Evolutionary conservation across 1,140 invertebrate species (phyloP).

Genomic region (Solenopsis fugax): DNA sequence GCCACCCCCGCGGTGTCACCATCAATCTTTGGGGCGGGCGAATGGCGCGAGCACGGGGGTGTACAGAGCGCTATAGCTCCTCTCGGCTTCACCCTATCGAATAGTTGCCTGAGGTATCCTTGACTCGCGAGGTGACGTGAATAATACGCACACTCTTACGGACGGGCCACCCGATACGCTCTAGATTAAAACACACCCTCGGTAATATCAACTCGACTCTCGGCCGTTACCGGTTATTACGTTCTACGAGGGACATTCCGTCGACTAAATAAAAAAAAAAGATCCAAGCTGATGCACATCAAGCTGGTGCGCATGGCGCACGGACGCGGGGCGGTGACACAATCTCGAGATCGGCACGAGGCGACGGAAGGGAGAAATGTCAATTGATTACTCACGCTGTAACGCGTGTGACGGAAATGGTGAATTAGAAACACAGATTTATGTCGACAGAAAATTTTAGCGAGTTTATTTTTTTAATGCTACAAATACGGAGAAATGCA

Average conservation of each 20-base stretch:
- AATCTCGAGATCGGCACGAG: not conserved
- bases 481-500: not conserved
- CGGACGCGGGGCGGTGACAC: not conserved
- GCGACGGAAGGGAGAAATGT: not conserved
- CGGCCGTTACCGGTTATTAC: constrained; percentile 48
- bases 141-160: constrained; percentile 52
- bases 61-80: constrained; percentile 18
- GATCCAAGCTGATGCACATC: constrained; percentile 58
- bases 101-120: constrained; percentile 64
- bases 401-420: constrained; percentile 2
- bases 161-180: constrained; percentile 50
- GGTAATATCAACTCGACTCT: constrained; percentile 70
- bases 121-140: constrained; percentile 59
- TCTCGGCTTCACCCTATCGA: constrained; percentile 40
- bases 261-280: constrained; percentile 66
- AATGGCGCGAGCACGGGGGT: constrained; percentile 40
- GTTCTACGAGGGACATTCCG: constrained; percentile 53
- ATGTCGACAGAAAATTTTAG: not conserved
- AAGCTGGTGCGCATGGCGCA: not conserved
- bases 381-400: constrained; percentile 46
- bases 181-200: constrained; percentile 75
- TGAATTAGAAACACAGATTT: not conserved
- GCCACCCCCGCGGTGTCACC: constrained; percentile 76
- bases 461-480: not conserved
- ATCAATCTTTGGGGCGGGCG: constrained; percentile 80